phyloP scores from a whole-genome alignment of 2,797 vertebrate species.

The Euthynnus affinis region DNA sequence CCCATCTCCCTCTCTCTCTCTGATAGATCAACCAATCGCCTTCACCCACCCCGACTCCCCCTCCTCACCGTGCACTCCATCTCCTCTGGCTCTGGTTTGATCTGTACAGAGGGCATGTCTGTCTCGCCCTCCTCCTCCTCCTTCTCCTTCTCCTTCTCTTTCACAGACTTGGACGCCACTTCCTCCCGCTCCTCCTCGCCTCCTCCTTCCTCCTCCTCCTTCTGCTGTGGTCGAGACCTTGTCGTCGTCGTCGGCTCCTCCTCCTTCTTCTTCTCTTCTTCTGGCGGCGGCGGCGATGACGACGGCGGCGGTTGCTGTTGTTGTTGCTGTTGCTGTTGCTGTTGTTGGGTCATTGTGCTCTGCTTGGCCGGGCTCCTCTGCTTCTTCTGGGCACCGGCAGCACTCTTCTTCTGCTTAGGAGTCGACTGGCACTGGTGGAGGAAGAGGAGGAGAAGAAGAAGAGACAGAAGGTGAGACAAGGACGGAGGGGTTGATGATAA shows the following conservation, averaged over 20 bases:
- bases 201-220: slow-evolving; percentile 56
- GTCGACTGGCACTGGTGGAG: slow-evolving; percentile 82
- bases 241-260: slow-evolving; percentile 56
- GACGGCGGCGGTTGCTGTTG: background rate
- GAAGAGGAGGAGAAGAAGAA: slow-evolving; percentile 39
- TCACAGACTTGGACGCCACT: slow-evolving; percentile 48
- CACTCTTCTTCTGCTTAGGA: slow-evolving; percentile 84
- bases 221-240: slow-evolving; percentile 44
- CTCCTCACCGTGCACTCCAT: slow-evolving; percentile 86
- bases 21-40: slow-evolving; percentile 37
- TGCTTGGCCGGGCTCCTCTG: slow-evolving; percentile 72
- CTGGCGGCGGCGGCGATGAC: slow-evolving; percentile 23
- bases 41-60: background rate
- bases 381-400: slow-evolving; percentile 76
- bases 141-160: slow-evolving; percentile 53
- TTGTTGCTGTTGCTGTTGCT: slow-evolving; percentile 23
- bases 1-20: background rate
- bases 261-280: slow-evolving; percentile 55
- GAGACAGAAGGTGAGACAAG: slow-evolving; percentile 41
- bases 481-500: slow-evolving; percentile 23
- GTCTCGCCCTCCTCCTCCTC: slow-evolving; percentile 35
- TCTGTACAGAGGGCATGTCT: slow-evolving; percentile 86
- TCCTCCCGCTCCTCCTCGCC: slow-evolving; percentile 75
- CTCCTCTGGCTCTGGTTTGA: slow-evolving; percentile 88
- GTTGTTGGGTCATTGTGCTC: slow-evolving; percentile 55